phyloP scores from a whole-genome alignment of 1,140 invertebrate species.

The Agrilus planipennis region DNA sequence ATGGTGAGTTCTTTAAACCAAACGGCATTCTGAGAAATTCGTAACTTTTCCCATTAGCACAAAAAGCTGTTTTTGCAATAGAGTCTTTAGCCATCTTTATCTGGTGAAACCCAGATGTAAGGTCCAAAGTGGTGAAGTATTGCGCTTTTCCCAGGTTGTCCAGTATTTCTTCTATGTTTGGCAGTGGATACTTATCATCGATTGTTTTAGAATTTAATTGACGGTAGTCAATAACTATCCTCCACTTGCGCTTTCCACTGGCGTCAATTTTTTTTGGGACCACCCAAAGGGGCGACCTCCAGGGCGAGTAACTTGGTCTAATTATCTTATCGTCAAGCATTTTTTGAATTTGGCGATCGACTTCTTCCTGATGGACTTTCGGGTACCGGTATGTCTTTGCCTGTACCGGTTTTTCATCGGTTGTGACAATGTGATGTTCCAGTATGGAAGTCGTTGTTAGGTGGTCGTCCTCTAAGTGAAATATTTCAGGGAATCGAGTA shows the following conservation, averaged over 20 bases:
- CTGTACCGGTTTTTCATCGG: neutral
- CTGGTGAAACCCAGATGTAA: slow-evolving; percentile 38
- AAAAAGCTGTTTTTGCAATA: neutral
- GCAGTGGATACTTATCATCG: slow-evolving; percentile 36
- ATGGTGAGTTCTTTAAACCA: neutral
- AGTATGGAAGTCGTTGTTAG: too few species aligned
- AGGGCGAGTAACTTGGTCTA: neutral
- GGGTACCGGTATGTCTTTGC: neutral
- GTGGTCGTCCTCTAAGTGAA: too few species aligned
- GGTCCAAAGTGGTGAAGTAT: slow-evolving; percentile 34
- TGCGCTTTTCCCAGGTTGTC: slow-evolving; percentile 28
- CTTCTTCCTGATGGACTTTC: neutral
- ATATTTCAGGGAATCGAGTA: too few species aligned
- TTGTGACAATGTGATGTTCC: too few species aligned
- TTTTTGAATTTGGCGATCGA: neutral
- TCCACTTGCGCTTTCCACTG: slow-evolving; percentile 20
- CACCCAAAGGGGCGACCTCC: neutral
- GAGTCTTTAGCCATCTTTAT: neutral
- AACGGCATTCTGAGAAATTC: slow-evolving; percentile 1
- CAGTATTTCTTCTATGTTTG: slow-evolving; percentile 36
- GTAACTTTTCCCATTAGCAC: too few species aligned
- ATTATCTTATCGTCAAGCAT: neutral
- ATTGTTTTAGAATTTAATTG: too few species aligned
- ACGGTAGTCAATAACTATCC: slow-evolving; percentile 30
- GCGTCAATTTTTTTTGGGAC: neutral